phyloP scores from a whole-genome alignment of 1,140 invertebrate genomes.

The Drosophila novamexicana region DNA sequence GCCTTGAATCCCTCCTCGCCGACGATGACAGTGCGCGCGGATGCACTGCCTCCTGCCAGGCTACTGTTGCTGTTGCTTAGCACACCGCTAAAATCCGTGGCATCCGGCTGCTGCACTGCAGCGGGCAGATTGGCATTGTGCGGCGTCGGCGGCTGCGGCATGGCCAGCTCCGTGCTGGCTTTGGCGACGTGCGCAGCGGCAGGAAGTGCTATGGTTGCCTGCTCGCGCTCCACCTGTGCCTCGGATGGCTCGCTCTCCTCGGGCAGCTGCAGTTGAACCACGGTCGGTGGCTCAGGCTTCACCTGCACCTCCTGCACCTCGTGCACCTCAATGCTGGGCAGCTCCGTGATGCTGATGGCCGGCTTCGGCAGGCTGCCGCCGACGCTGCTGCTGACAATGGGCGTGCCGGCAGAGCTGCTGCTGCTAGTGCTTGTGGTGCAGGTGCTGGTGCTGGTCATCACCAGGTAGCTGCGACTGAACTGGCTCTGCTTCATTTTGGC shows the following conservation, averaged over 20 bases:
- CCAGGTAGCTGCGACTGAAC: slow-evolving; percentile 60
- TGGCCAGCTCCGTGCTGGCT: not conserved
- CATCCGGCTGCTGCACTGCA: slow-evolving; percentile 75
- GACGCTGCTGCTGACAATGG: slow-evolving; percentile 5
- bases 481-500: slow-evolving; percentile 90
- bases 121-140: slow-evolving; percentile 80
- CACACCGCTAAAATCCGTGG: slow-evolving; percentile 75
- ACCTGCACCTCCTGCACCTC: slow-evolving; percentile 67
- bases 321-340: slow-evolving; percentile 72
- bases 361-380: slow-evolving; percentile 12
- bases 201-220: not conserved
- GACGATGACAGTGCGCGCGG: slow-evolving; percentile 69
- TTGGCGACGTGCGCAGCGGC: not conserved
- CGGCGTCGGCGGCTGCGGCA: slow-evolving; percentile 9
- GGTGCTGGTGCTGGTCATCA: slow-evolving; percentile 26
- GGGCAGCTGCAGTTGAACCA: not conserved
- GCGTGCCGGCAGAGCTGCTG: slow-evolving; percentile 18
- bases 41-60: not conserved
- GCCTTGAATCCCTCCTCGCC: slow-evolving; percentile 81
- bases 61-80: slow-evolving; percentile 29
- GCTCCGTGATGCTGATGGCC: slow-evolving; percentile 44
- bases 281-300: slow-evolving; percentile 34
- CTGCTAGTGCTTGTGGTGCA: slow-evolving; percentile 16
- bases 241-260: slow-evolving; percentile 41
- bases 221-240: slow-evolving; percentile 14